Evolutionary conservation across 2,797 vertebrate species (phyloP).

Genomic region (Girardinus metallicus): DNA sequence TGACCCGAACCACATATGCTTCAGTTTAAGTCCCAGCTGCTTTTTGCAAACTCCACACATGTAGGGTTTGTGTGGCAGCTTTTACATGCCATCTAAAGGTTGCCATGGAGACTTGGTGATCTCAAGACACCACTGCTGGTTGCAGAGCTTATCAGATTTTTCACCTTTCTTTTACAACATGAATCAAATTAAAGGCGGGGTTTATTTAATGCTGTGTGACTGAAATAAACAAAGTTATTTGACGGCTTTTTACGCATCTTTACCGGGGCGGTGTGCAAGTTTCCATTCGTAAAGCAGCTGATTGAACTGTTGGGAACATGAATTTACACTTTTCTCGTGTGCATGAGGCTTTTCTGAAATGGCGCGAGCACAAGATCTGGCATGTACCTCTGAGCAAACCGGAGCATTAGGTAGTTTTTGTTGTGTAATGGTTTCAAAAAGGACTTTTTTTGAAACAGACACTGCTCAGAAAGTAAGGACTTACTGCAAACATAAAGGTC

Average conservation of each 20-base stretch:
- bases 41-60: not conserved
- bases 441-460: constrained; percentile 20
- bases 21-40: not conserved
- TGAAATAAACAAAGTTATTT: not conserved
- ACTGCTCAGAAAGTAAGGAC: constrained; percentile 13
- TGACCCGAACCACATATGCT: not conserved
- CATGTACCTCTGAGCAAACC: not conserved
- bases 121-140: not conserved
- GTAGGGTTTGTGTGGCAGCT: not conserved
- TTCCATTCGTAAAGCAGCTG: not conserved
- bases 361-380: not conserved
- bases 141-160: not conserved
- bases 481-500: constrained; percentile 33
- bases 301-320: not conserved
- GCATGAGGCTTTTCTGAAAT: not conserved
- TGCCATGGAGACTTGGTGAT: not conserved
- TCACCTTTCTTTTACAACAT: not conserved
- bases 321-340: not conserved
- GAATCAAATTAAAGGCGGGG: not conserved
- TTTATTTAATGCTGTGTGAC: not conserved
- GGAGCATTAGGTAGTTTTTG: not conserved
- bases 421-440: not conserved
- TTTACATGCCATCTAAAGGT: not conserved
- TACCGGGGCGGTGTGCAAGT: not conserved
- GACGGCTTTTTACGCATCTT: not conserved